Evolutionary conservation across 1,140 invertebrate species (phyloP), one percentile per base, ranked within the genome.

Genomic region (Leptestheria dahalacensis): DNA sequence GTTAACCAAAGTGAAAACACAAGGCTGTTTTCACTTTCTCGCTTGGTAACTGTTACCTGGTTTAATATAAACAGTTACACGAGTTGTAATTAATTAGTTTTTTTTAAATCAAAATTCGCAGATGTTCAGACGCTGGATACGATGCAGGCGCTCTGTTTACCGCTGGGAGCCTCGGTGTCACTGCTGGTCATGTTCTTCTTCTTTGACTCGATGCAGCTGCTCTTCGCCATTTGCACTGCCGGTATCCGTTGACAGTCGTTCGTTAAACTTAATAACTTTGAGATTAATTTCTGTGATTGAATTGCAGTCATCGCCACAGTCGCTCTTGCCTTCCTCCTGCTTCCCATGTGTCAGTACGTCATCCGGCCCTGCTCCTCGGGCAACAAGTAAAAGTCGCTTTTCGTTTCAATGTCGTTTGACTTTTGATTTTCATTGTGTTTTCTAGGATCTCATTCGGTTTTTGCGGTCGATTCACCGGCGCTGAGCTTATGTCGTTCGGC

Each of bases 171-270:
- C 66, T 96, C 92, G 60, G 84, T 96, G 65, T 95, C 93, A 57
- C 78, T 97, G 59, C 82, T 97, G 20, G 82, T 97, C 62, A 97
- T 97, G 93, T 97, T 97, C 74, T 94, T 97, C 78, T 97, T 96
- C 74, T 97, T 97, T 70, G 93, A 97, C 75, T 96, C 92, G 57
- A 93, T 97, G 86, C 93, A 97, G 75, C 86, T 95, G 78, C 80
- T 97, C 3, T 95, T 97, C 76, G 93, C 93, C 54, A 90, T 97
- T 66, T 96, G 91, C 72, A 97, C 94, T 68, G 93, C 93, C 69
- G 90, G 93, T 96, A 76, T 83, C 72, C 72, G 33, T 12, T 11
- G 21, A 11, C 15, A 4, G 6, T 52, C 12, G 23, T 18, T 41
- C 26, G 48, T 33, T 33, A 29, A 52, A 60, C 15, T 12, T n/a